Evolutionary conservation across 2,113 vertebrate species (phyloP).

Genomic region (Natator depressus): DNA sequence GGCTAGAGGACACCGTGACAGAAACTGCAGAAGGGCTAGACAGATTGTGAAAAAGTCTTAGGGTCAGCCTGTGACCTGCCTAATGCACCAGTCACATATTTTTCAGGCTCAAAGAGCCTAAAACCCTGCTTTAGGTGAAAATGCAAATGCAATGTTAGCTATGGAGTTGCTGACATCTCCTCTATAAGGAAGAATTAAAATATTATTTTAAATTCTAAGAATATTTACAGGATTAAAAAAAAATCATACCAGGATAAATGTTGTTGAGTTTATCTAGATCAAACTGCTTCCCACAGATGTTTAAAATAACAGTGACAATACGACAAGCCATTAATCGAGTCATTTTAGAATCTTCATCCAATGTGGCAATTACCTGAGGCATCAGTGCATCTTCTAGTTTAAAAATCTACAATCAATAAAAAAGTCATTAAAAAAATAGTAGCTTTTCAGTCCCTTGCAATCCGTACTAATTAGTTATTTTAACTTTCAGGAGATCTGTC

Average conservation of each 20-base stretch:
- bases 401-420: slow-evolving; percentile 75
- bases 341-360: slow-evolving; percentile 91
- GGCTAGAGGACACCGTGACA: neutral
- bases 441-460: neutral
- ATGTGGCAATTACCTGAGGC: slow-evolving; percentile 79
- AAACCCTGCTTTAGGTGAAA: neutral
- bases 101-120: neutral
- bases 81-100: neutral
- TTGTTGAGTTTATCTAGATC: slow-evolving; percentile 83
- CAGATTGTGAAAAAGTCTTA: neutral
- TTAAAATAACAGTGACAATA: slow-evolving; percentile 78
- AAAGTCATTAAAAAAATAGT: neutral
- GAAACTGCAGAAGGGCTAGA: neutral
- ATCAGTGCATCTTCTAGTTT: slow-evolving; percentile 77
- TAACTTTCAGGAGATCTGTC: neutral
- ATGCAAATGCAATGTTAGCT: neutral
- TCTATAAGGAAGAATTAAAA: neutral
- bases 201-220: neutral
- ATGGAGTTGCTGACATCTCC: neutral
- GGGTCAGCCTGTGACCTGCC: neutral
- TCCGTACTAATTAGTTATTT: neutral
- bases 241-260: slow-evolving; percentile 86
- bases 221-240: neutral
- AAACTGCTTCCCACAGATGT: slow-evolving; percentile 65
- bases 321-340: slow-evolving; percentile 86